Conservation (phyloP, 1,140 invertebrate genomes). For the Drosophila mojavensis region DNA sequence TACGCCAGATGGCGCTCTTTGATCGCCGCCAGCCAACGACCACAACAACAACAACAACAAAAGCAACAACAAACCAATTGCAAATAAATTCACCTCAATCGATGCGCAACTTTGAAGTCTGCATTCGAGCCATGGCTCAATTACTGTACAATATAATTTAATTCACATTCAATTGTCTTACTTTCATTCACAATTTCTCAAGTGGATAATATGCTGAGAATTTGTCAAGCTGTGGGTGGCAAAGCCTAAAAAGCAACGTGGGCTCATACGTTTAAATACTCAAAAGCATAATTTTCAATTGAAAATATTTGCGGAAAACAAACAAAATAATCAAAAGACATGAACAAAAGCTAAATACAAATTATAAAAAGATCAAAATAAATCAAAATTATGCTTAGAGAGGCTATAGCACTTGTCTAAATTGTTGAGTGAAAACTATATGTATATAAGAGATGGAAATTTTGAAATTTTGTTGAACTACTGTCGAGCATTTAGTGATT, state of each 20-base stretch:
- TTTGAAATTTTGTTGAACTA: too few species aligned
- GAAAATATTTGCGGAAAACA: background rate
- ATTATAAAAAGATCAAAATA: too few species aligned
- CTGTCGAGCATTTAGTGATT: too few species aligned
- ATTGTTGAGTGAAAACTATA: too few species aligned
- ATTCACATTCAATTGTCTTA: background rate
- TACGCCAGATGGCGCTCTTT: slow-evolving; percentile 41
- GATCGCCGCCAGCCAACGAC: slow-evolving; percentile 17
- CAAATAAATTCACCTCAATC: background rate
- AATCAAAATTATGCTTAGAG: too few species aligned
- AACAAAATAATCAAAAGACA: too few species aligned
- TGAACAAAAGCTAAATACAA: too few species aligned
- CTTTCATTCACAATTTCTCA: background rate
- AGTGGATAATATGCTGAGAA: slow-evolving; percentile 6
- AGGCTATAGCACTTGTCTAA: too few species aligned
- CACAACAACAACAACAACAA: background rate
- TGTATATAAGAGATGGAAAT: too few species aligned
- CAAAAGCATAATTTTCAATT: background rate
- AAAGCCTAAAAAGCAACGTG: background rate
- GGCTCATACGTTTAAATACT: background rate
- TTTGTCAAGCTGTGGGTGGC: background rate
- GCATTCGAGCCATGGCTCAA: background rate
- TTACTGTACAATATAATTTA: background rate
- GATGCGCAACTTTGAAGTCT: background rate
- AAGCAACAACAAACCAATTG: background rate